Conservation (phyloP, 2,888 invertebrate genomes). For the Chironomus riparius region DNA sequence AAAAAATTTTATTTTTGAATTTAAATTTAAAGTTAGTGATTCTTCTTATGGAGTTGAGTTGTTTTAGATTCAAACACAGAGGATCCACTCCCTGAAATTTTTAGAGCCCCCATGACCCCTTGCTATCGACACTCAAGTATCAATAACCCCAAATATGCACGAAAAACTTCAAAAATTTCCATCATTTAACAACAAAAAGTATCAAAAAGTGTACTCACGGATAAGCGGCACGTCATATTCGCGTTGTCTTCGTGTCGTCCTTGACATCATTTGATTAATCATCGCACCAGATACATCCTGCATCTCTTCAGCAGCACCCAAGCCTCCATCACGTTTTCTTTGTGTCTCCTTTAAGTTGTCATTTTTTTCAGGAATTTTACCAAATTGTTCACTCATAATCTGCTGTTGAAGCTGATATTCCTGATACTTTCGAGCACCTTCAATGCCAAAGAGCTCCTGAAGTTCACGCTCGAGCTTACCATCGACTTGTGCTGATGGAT, state of each 20-base stretch:
- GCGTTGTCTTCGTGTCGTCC: conserved; percentile 63
- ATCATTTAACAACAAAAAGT: too few relatives aligned
- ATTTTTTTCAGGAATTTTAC: not conserved
- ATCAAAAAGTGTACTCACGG: conserved; percentile 49
- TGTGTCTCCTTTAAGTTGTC: conserved; percentile 3
- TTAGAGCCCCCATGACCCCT: too few relatives aligned
- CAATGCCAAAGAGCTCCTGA: conserved; percentile 18
- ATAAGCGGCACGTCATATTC: conserved; percentile 82
- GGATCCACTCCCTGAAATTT: too few relatives aligned
- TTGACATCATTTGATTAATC: conserved; percentile 68
- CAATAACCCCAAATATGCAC: too few relatives aligned
- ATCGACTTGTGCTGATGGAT: conserved; percentile 9
- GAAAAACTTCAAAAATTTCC: too few relatives aligned
- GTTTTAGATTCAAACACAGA: too few relatives aligned
- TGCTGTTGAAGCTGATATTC: conserved; percentile 18
- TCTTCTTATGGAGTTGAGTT: too few relatives aligned
- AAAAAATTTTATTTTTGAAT: not conserved
- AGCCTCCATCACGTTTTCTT: not conserved
- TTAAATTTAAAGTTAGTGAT: too few relatives aligned
- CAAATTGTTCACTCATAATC: not conserved
- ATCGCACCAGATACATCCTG: conserved; percentile 40
- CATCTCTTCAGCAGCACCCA: conserved; percentile 13
- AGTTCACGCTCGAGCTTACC: conserved; percentile 6
- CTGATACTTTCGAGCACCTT: conserved; percentile 24
- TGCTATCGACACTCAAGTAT: too few relatives aligned